Evolutionary conservation across 2,888 invertebrate genomes (phyloP).

Genomic region (Drosophila macrospina): DNA sequence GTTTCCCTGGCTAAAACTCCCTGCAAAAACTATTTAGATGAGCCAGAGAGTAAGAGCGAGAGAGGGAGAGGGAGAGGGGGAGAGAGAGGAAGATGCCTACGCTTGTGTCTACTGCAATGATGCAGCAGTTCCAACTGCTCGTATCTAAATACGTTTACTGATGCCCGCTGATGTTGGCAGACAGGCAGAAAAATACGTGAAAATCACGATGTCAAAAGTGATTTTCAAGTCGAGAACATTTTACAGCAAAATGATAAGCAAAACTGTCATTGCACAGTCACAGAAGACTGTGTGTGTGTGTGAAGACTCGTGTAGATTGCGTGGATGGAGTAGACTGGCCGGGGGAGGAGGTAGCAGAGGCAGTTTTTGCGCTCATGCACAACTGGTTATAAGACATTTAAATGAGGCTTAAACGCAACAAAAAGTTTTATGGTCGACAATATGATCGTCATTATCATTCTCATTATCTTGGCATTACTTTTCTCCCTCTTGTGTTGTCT

Average conservation of each 20-base stretch:
- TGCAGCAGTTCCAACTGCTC: constrained; percentile 45
- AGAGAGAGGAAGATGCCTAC: neutral
- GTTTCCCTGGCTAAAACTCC: neutral
- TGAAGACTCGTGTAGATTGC: constrained; percentile 4
- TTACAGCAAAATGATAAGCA: constrained; percentile 76
- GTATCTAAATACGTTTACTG: constrained; percentile 16
- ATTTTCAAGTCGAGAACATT: constrained; percentile 59
- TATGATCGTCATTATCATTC: constrained; percentile 66
- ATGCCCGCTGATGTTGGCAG: constrained; percentile 22
- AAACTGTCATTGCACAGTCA: constrained; percentile 68
- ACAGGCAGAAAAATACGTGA: constrained; percentile 39
- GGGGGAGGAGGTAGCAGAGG: neutral
- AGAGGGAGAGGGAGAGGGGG: neutral
- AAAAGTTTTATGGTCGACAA: constrained; percentile 67
- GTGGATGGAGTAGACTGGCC: neutral
- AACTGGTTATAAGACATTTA: constrained; percentile 70
- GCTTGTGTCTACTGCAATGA: constrained; percentile 37
- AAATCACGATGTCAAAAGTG: constrained; percentile 58
- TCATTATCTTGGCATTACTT: constrained; percentile 47
- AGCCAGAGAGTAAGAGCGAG: neutral
- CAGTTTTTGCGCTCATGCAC: constrained; percentile 38
- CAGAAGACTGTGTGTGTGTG: neutral
- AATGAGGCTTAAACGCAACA: constrained; percentile 54
- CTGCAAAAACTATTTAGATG: neutral
- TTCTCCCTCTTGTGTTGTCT: constrained; percentile 4